A percentile compares a stretch with the other conserved stretches of the same genome.
These are phyloP conservation scores for Aythya baeri DNA, from an alignment of 2,113 vertebrate genomes.

Conservation along the genomic window DNA sequence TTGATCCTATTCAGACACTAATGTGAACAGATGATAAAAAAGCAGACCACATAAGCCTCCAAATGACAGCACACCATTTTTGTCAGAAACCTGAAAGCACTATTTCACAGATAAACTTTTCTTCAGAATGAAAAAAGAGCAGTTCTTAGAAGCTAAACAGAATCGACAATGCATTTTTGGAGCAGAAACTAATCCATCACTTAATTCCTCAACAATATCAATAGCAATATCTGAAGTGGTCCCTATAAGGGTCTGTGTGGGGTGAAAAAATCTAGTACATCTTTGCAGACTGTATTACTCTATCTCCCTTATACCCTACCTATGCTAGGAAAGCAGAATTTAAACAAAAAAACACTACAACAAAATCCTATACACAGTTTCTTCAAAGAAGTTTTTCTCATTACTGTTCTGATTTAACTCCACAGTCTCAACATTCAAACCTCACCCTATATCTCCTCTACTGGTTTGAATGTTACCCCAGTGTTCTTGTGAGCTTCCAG, in stretches of 20 bases:
- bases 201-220: not conserved
- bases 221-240: not conserved
- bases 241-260: accelerated
- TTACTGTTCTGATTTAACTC: not conserved
- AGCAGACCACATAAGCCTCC: not conserved
- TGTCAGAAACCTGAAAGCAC: not conserved
- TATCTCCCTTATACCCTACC: not conserved
- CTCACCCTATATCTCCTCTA: not conserved
- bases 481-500: constrained; percentile 52
- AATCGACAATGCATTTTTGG: not conserved
- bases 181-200: not conserved
- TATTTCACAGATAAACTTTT: not conserved
- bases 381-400: not conserved
- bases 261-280: not conserved
- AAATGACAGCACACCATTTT: not conserved
- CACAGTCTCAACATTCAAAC: not conserved
- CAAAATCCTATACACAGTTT: not conserved
- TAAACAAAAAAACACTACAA: not conserved
- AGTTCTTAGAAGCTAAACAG: not conserved
- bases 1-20: not conserved
- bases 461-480: constrained; percentile 11
- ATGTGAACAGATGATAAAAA: not conserved
- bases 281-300: not conserved
- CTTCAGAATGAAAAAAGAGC: not conserved
- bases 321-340: not conserved